Evolutionary conservation across 37 sponge, comb jelly and placozoan species (phyloP).

Genomic region (Amphimedon queenslandica): DNA sequence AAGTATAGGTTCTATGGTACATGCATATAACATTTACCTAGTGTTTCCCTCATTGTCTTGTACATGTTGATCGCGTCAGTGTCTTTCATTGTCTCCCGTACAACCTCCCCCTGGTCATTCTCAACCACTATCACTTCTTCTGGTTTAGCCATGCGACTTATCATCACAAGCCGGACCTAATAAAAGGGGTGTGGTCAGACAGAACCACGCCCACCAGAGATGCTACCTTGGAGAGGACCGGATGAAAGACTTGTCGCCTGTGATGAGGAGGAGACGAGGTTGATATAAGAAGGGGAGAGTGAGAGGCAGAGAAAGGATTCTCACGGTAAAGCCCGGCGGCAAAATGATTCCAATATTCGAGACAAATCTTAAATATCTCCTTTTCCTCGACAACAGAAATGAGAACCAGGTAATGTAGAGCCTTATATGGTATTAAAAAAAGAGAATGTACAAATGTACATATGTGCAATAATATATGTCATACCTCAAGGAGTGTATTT

Average conservation of each 20-base stretch:
- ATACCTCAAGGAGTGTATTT: conserved; percentile 25
- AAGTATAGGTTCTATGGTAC: not conserved
- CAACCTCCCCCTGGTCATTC: conserved; percentile 99
- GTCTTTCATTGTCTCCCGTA: conserved; percentile 98
- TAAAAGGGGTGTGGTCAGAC: too few species aligned
- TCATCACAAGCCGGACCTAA: conserved; percentile 93
- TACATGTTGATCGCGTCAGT: conserved; percentile 99
- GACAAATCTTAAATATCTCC: conserved; percentile 99
- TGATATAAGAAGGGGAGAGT: conserved; percentile 32
- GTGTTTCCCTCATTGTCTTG: conserved; percentile 99
- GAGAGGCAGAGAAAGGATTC: conserved; percentile 73
- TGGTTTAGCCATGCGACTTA: conserved; percentile 97
- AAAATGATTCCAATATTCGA: conserved; percentile 97
- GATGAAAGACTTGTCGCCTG: conserved; percentile 80
- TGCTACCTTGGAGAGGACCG: conserved; percentile 71
- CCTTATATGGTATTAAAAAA: conserved; percentile 60
- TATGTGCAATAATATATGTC: not conserved
- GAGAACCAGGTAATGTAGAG: conserved; percentile 94
- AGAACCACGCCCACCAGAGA: too few species aligned
- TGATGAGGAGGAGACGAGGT: conserved; percentile 50
- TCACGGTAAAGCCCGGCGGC: conserved; percentile 90
- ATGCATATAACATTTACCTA: conserved; percentile 51
- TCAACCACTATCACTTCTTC: conserved; percentile 99
- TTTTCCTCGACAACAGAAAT: conserved; percentile 97
- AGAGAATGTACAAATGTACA: too few species aligned